Evolutionary conservation across 1,140 invertebrate species (phyloP).

Genomic region (Drosophila navojoa): DNA sequence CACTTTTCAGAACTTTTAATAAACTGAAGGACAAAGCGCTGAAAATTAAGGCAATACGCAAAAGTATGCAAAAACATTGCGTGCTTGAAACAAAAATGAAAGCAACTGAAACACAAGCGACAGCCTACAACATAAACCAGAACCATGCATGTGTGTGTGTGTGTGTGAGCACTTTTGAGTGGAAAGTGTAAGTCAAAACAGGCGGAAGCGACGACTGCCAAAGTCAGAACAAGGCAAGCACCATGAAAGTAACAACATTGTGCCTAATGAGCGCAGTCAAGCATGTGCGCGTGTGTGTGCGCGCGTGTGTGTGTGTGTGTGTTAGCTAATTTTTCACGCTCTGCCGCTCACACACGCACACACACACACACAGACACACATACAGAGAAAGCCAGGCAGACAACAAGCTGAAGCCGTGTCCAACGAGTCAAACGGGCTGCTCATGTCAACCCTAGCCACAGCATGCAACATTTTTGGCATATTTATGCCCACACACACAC

Average conservation of each 20-base stretch:
- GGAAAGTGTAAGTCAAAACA: constrained; percentile 65
- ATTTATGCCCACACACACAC: constrained; percentile 48
- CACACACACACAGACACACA: constrained; percentile 18
- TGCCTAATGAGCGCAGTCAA: constrained; percentile 70
- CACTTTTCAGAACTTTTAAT: constrained; percentile 69
- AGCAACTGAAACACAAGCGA: constrained; percentile 45
- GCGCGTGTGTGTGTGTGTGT: constrained; percentile 23
- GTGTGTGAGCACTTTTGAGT: constrained; percentile 53
- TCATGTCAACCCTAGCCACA: constrained; percentile 34
- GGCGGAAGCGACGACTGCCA: constrained; percentile 55
- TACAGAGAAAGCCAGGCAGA: not conserved
- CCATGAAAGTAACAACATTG: constrained; percentile 66
- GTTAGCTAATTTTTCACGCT: constrained; percentile 61
- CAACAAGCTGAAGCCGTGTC: constrained; percentile 39
- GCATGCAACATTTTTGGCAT: constrained; percentile 56
- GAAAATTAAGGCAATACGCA: constrained; percentile 63
- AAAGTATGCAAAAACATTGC: constrained; percentile 70
- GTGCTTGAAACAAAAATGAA: constrained; percentile 69
- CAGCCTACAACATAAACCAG: constrained; percentile 38
- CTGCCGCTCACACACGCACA: constrained; percentile 17
- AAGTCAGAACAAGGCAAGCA: constrained; percentile 56
- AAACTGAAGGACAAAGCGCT: constrained; percentile 74
- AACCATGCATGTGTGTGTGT: constrained; percentile 18
- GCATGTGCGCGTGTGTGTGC: constrained; percentile 24
- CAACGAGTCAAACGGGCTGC: constrained; percentile 45